Conservation (phyloP, 2,888 invertebrate species). For the Pollenia labialis region DNA sequence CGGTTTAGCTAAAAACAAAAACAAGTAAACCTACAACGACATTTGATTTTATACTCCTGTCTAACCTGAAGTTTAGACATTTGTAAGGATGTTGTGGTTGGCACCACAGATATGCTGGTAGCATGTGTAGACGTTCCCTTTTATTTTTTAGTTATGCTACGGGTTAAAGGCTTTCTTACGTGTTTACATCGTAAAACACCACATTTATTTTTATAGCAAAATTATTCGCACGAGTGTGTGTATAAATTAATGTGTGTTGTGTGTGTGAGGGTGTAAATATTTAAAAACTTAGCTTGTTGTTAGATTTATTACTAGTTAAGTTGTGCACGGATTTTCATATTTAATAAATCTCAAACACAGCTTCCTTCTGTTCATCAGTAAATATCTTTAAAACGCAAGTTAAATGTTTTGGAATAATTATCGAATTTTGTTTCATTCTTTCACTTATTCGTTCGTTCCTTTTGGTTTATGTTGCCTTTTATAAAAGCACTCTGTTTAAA, state of each 20-base stretch:
- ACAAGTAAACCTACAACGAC: constrained; percentile 7
- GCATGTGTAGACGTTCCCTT: neutral
- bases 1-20: neutral
- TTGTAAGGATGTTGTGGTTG: constrained; percentile 10
- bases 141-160: neutral
- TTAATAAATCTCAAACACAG: constrained; percentile 36
- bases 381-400: neutral
- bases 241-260: neutral
- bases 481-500: constrained; percentile 13
- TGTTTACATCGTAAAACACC: constrained; percentile 3
- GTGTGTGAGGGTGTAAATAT: neutral
- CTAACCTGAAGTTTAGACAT: neutral
- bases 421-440: neutral
- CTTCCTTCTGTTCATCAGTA: neutral
- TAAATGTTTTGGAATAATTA: constrained; percentile 21
- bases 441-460: neutral
- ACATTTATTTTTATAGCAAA: constrained; percentile 10
- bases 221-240: constrained; percentile 11
- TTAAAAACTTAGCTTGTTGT: constrained; percentile 2
- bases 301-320: constrained; percentile 51
- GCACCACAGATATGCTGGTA: neutral
- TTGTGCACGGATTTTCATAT: constrained; percentile 54
- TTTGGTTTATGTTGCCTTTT: neutral
- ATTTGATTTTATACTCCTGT: neutral
- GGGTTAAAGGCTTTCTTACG: constrained; percentile 41